Percentiles rank a stretch among this genome's conserved stretches.
Evolutionary conservation across 2,113 vertebrate species (phyloP).

Genomic region (Leptosomus discolor): DNA sequence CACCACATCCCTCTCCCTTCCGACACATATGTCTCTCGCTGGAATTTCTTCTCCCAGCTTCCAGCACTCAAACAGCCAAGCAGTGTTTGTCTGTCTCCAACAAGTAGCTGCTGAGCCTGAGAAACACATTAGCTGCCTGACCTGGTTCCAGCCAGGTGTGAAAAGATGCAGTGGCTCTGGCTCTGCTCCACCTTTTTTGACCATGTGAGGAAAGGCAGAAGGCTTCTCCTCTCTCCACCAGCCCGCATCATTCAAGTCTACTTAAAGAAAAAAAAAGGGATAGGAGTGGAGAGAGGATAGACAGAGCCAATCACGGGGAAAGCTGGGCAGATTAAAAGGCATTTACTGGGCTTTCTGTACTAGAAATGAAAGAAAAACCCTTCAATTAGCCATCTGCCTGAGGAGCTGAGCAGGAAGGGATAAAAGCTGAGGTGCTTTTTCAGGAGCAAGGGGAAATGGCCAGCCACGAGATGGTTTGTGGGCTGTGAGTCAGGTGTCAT

Average conservation of each 20-base stretch:
- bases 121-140: constrained; percentile 71
- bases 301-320: not conserved
- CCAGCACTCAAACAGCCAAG: constrained; percentile 31
- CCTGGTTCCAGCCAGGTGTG: constrained; percentile 76
- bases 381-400: not conserved
- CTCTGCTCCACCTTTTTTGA: constrained; percentile 39
- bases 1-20: not conserved
- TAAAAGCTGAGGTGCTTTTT: constrained; percentile 3
- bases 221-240: constrained; percentile 9
- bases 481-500: not conserved
- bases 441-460: not conserved
- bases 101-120: constrained; percentile 54
- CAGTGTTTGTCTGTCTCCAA: constrained; percentile 39
- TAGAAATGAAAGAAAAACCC: constrained; percentile 11
- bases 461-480: not conserved
- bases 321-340: constrained; percentile 42
- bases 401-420: constrained; percentile 8
- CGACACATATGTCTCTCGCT: constrained; percentile 1
- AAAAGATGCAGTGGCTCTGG: constrained; percentile 65
- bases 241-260: constrained; percentile 12
- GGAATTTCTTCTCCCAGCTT: constrained; percentile 42
- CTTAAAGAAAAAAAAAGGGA: not conserved
- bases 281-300: not conserved
- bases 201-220: constrained; percentile 55
- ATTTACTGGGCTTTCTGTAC: constrained; percentile 16